phyloP scores from a whole-genome alignment of 2,797 vertebrate genomes.

The Scolopax rusticola region DNA sequence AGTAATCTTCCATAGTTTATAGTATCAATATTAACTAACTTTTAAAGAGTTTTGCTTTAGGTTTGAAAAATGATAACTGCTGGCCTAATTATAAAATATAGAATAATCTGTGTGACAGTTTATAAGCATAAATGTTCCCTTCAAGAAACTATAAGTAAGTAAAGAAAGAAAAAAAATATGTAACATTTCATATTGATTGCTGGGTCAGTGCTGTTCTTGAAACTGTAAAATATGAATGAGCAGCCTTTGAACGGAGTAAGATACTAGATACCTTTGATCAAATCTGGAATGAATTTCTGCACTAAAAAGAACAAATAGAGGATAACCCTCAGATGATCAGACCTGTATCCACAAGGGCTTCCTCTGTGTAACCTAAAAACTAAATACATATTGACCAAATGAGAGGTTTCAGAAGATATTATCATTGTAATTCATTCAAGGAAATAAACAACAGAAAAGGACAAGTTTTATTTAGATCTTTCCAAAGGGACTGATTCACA shows the following conservation, averaged over 20 bases:
- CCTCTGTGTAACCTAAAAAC: not conserved
- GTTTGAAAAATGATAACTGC: not conserved
- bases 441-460: not conserved
- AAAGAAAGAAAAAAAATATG: not conserved
- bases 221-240: conserved; percentile 70
- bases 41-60: not conserved
- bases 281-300: conserved; percentile 48
- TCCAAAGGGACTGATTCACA: not conserved
- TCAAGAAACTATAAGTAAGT: not conserved
- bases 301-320: conserved; percentile 68
- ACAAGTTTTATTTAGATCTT: not conserved
- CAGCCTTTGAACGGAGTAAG: conserved; percentile 46
- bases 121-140: not conserved
- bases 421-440: not conserved
- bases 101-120: not conserved
- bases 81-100: not conserved
- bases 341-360: not conserved
- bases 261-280: conserved; percentile 62
- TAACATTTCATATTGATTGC: conserved; percentile 46
- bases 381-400: conserved; percentile 17
- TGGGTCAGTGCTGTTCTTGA: conserved; percentile 41
- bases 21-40: not conserved
- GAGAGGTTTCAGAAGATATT: not conserved
- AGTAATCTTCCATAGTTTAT: not conserved
- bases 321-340: conserved; percentile 31